Conservation (phyloP, 2,888 invertebrate species). For the Gymnocheta viridis region DNA sequence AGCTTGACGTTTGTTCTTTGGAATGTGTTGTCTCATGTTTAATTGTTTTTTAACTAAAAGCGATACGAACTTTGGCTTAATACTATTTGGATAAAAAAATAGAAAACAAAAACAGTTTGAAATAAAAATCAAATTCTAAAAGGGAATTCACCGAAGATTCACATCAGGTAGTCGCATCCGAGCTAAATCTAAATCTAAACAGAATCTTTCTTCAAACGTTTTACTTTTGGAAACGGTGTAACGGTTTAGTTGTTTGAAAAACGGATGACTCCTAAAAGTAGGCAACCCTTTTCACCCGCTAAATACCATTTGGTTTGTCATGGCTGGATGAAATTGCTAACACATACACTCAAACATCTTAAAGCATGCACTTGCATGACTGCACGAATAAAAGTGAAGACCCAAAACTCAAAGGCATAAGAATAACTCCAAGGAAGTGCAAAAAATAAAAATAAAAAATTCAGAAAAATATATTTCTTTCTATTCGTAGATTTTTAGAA, state of each 20-base stretch:
- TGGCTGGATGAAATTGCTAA: background rate
- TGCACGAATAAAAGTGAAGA: slow-evolving; percentile 1
- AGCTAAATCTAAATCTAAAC: no score
- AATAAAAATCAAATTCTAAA: no score
- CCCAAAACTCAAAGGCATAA: slow-evolving; percentile 49
- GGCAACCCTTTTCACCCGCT: background rate
- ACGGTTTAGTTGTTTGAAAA: background rate
- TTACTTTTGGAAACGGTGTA: background rate
- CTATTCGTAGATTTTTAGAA: slow-evolving; percentile 16
- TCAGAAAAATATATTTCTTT: slow-evolving; percentile 13
- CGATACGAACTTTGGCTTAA: no score
- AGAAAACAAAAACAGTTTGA: no score
- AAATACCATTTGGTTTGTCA: slow-evolving; percentile 25
- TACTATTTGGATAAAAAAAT: no score
- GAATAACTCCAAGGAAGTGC: slow-evolving; percentile 32
- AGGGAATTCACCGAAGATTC: no score
- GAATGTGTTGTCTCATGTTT: no score
- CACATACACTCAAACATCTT: background rate
- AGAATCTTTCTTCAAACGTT: no score
- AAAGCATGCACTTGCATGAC: slow-evolving; percentile 44
- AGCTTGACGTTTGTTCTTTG: no score
- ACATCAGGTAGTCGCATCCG: no score
- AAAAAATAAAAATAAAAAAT: slow-evolving; percentile 3
- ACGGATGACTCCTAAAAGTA: no score
- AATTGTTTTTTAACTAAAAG: no score